Evolutionary conservation across 1,140 invertebrate species (phyloP), one percentile per base, ranked within the genome.

Genomic region (Aplysia californica): DNA sequence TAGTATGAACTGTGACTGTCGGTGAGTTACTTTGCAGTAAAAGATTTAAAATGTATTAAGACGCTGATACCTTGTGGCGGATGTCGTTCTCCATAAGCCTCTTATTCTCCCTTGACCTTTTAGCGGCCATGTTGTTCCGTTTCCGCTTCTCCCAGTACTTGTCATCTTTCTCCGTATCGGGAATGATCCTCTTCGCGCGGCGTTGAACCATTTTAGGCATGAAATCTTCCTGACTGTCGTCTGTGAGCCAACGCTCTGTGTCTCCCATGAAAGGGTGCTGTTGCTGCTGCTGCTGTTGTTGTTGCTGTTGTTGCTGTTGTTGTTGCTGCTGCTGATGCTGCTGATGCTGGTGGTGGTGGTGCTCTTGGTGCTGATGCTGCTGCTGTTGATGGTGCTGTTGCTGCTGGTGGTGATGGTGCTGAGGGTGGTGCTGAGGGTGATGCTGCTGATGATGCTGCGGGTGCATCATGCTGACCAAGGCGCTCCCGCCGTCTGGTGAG

Each of bases 111-210:
- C 97, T 92, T 2, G 96, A 98, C 4, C 96, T 91, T 86, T 97
- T 97, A 58, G 96, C 97, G 0, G 97, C 95, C 88, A 98, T 96
- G 89, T 98, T 98, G 90, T 98, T 98, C 20, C 96, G 92, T 65
- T 96, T 92, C 55, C 97, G 92, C 36, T 96, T 92, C 89, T 98
- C 96, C 97, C 97, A 98, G 89, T 98, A 98, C 84, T 94, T 96
- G 82, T 98, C 96, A 82, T 98, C 97, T 87, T 98, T 98, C 86
- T 98, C 97, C 87, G 94, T 96, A 84, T 98, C 96, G 0, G 97
- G 97, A 59, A 97, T 97, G 15, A 74, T 36, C 15, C 82, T 44
- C 71, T 86, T 86, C 0, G 72, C 72, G 33, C 69, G 59, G 29
- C 81, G 38, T 36, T 76, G 69, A 0, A 55, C 64, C 3, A 77